Percentiles rank a stretch among this genome's conserved stretches.
Evolutionary conservation across 2,113 vertebrate species (phyloP).

Genomic region (Syrmaticus mikado): DNA sequence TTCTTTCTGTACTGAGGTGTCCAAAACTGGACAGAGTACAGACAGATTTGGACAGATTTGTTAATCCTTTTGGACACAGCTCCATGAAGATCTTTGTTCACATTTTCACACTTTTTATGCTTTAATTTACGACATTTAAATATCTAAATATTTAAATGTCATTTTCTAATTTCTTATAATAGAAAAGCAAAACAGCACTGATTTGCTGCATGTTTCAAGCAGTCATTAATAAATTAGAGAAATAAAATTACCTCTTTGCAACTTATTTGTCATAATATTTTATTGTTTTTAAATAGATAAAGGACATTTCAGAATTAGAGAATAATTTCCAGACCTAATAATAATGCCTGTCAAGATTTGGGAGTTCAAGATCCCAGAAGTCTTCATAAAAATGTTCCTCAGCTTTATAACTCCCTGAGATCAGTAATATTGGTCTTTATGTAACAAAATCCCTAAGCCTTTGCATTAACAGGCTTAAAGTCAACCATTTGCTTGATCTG

Average conservation of each 20-base stretch:
- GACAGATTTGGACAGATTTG: neutral
- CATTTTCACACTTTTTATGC: neutral
- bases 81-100: neutral
- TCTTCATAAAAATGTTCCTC: neutral
- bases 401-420: neutral
- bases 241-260: neutral
- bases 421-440: neutral
- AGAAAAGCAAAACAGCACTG: neutral
- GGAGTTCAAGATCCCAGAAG: neutral
- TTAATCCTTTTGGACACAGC: neutral
- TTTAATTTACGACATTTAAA: neutral
- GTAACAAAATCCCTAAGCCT: neutral
- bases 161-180: neutral
- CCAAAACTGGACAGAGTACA: no score
- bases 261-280: neutral
- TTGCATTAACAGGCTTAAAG: neutral
- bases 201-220: neutral
- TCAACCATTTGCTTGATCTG: neutral
- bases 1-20: no score
- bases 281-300: neutral
- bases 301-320: neutral
- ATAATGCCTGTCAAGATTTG: neutral
- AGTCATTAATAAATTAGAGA: neutral
- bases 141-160: neutral
- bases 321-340: neutral